Conservation (phyloP, 2,113 vertebrate species). For the Calidris pygmaea region DNA sequence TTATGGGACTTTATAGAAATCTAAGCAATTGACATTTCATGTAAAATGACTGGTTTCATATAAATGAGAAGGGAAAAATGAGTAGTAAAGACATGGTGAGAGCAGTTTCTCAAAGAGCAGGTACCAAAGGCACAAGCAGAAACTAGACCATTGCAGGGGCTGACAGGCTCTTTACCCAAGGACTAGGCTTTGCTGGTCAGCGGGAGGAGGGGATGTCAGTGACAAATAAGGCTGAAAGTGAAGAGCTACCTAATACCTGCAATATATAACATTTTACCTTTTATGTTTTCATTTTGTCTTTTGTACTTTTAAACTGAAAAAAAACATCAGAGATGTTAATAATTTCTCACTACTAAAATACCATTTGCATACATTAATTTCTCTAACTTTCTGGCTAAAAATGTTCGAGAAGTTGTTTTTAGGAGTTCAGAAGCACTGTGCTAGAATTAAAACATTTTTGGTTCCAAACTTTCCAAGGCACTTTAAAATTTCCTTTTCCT, state of each 20-base stretch:
- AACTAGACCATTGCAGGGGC: background rate
- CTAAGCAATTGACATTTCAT: background rate
- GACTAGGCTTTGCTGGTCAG: background rate
- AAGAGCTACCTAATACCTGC: background rate
- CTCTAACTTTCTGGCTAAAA: background rate
- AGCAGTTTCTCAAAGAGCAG: constrained; percentile 8
- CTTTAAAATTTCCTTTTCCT: background rate
- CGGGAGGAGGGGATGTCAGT: background rate
- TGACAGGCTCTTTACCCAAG: background rate
- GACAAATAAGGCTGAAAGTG: background rate
- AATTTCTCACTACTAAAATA: background rate
- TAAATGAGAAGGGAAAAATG: constrained; percentile 18
- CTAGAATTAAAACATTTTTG: background rate
- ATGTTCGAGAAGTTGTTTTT: background rate
- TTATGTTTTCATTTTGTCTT: background rate
- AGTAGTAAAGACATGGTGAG: background rate
- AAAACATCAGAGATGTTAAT: background rate
- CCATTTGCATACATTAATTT: background rate
- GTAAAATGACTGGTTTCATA: background rate
- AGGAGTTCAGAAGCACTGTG: background rate
- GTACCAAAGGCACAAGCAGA: background rate
- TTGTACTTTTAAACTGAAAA: background rate
- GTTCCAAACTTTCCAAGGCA: background rate
- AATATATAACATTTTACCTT: background rate
- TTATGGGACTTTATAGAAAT: constrained; percentile 12